Conservation (phyloP, 2,113 vertebrate genomes). For the Lepisosteus oculatus region DNA sequence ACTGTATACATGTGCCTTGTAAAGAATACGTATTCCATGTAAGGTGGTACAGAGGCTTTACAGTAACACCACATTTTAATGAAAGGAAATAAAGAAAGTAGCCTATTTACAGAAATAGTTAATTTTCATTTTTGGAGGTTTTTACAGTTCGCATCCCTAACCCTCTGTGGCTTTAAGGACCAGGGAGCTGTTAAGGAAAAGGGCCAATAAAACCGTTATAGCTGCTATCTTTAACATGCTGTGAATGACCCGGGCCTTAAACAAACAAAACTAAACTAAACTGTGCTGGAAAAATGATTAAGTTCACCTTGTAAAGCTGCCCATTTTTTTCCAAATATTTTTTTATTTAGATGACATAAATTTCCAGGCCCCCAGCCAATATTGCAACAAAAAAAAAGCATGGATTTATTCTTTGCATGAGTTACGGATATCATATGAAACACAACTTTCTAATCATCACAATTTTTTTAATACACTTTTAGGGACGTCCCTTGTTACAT, state of each 20-base stretch:
- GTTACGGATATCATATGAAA: slow-evolving; percentile 38
- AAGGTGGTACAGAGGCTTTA: slow-evolving; percentile 45
- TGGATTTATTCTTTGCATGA: slow-evolving; percentile 47
- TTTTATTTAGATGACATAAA: slow-evolving; percentile 63
- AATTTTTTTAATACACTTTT: slow-evolving; percentile 36
- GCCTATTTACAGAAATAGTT: slow-evolving; percentile 63
- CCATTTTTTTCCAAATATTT: slow-evolving; percentile 47
- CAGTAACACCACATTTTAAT: slow-evolving; percentile 18
- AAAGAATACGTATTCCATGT: slow-evolving; percentile 62
- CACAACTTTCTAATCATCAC: slow-evolving; percentile 33
- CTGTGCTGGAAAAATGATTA: slow-evolving; percentile 70
- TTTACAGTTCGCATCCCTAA: slow-evolving; percentile 62
- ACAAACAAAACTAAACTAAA: slow-evolving; percentile 58
- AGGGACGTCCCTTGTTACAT: slow-evolving; percentile 33
- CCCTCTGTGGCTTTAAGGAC: slow-evolving; percentile 56
- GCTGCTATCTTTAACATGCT: slow-evolving; percentile 74
- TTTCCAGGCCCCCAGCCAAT: slow-evolving; percentile 59
- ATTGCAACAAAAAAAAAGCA: slow-evolving; percentile 37
- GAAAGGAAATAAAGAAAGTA: slow-evolving; percentile 46
- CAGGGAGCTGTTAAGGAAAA: slow-evolving; percentile 63
- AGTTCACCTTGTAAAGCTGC: slow-evolving; percentile 60
- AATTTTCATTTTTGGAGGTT: slow-evolving; percentile 63
- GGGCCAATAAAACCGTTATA: slow-evolving; percentile 72
- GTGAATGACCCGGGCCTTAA: slow-evolving; percentile 67
- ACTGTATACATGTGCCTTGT: slow-evolving; percentile 34